These are phyloP conservation scores for pig (Sus scrofa) DNA, from an alignment of 2,113 vertebrate species.

Conservation along the genomic window T2T-Sscrofa CM000813.6:39963501-39964000, in stretches of 20 bases:
- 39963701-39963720: background rate
- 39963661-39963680: conserved; percentile 39
- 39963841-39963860: background rate
- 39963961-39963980: conserved; percentile 7
- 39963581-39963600: conserved; percentile 52
- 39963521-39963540: conserved; percentile 73
- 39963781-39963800: background rate
- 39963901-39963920: background rate
- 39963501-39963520: conserved; percentile 70
- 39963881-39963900: conserved; percentile 25
- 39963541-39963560: conserved; percentile 36
- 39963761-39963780: background rate
- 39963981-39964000: background rate
- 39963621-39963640: conserved; percentile 28
- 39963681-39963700: conserved; percentile 49
- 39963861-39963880: background rate
- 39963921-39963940: conserved; percentile 37
- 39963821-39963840: background rate
- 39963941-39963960: conserved; percentile 14
- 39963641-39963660: background rate
- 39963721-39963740: background rate
- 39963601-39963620: background rate
- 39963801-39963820: background rate
- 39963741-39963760: background rate
- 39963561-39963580: conserved; percentile 1